phyloP scores from a whole-genome alignment of 2,797 vertebrate species.

The Epinephelus malabaricus region DNA sequence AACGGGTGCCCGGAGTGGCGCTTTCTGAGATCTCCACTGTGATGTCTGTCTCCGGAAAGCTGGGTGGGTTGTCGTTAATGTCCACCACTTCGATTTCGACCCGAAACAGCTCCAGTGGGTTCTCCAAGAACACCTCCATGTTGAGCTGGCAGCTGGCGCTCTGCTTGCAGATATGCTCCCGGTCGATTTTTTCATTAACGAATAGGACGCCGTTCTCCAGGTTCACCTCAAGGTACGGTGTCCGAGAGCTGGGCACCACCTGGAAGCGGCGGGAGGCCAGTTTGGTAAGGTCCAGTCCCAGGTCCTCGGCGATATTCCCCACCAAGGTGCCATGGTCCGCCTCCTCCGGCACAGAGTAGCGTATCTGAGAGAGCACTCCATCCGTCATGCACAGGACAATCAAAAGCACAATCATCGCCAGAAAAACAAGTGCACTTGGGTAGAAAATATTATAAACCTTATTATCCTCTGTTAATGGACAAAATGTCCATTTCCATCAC shows the following conservation, averaged over 20 bases:
- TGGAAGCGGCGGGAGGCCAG: conserved; percentile 95
- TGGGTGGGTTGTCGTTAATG: conserved; percentile 97
- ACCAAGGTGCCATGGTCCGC: conserved; percentile 96
- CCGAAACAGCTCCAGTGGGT: conserved; percentile 95
- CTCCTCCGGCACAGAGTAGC: conserved; percentile 97
- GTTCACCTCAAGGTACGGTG: conserved; percentile 96
- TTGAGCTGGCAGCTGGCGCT: conserved; percentile 94
- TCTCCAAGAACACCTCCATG: conserved; percentile 97
- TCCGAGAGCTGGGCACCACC: conserved; percentile 93
- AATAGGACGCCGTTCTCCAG: conserved; percentile 95
- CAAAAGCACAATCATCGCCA: conserved; percentile 93
- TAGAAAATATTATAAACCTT: conserved; percentile 47
- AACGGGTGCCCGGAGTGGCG: conserved; percentile 95
- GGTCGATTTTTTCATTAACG: conserved; percentile 95
- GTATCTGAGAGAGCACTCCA: conserved; percentile 92
- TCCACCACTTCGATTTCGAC: conserved; percentile 98
- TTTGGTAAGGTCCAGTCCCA: conserved; percentile 98
- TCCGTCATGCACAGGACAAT: conserved; percentile 89
- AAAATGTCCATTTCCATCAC: conserved; percentile 69
- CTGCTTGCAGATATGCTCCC: conserved; percentile 96
- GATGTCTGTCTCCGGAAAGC: conserved; percentile 95
- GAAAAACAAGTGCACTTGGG: conserved; percentile 83
- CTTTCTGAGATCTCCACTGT: conserved; percentile 98
- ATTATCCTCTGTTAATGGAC: conserved; percentile 57
- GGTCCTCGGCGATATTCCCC: conserved; percentile 98